Base-by-base conservation (phyloP, 2,113 vertebrate species). In the Cephalopterus ornatus region DNA sequence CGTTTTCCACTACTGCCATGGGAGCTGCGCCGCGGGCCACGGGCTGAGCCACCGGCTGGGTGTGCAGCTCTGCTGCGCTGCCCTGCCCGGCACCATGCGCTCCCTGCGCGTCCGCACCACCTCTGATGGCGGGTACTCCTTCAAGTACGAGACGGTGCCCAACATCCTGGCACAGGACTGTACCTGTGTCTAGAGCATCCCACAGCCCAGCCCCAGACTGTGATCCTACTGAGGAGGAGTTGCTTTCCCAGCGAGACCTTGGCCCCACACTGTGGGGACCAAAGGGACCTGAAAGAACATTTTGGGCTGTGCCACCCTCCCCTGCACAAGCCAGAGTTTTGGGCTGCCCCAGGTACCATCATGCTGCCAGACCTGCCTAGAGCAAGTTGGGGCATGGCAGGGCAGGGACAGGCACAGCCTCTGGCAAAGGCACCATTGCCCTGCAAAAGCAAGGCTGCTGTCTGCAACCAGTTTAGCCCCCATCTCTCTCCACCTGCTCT, bases 81-180 rank as follows among this genome's bases (percentile, higher is more conserved):
- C 99, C 1, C 95, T 99, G 23, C 99, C 98, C 0, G 98, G 98
- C 41, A 98, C 98, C 95, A 99, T 99, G 99, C 98, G 90, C 96
- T 98, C 99, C 20, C 97, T 99, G 30, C 98, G 96, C 0, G 98
- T 99, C 86, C 99, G 98, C 55, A 99, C 99, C 16, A 99, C 99
- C 11, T 99, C 99, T 0, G 99, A 99, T 2, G 98, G 99, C 0
- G 99, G 99, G 5, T 99, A 98, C 92, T 99, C 99, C 24, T 99
- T 99, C 96, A 99, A 99, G 90, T 99, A 99, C 0, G 99, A 99
- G 96, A 99, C 96, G 0, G 97, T 99, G 86, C 99, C 99, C 74
- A 99, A 99, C 92, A 98, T 99, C 27, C 98, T 99, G 77, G 98
- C 99, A 0, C 98, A 99, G 71, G 98, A 99, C 88, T 99, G 99